These are phyloP conservation scores for Phyllopteryx taeniolatus DNA, from an alignment of 2,113 vertebrate genomes.

Conservation along the genomic window DNA sequence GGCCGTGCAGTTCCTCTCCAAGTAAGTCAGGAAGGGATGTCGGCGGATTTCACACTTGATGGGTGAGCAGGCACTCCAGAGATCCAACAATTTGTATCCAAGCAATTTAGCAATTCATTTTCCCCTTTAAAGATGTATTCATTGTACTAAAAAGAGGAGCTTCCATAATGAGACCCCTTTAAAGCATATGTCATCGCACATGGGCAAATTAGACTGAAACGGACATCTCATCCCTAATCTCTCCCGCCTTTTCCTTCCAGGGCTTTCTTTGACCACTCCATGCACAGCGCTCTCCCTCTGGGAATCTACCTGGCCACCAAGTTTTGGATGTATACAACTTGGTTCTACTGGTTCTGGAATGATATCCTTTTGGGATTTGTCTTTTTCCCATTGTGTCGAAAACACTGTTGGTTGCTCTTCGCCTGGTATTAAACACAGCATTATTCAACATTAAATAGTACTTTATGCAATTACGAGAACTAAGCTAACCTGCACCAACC, in stretches of 20 bases:
- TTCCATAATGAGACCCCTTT: too few relatives aligned
- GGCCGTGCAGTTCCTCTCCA: slow-evolving; percentile 94
- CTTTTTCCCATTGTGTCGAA: background rate
- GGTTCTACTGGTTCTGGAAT: slow-evolving; percentile 99
- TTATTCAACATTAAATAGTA: background rate
- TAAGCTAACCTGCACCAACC: background rate
- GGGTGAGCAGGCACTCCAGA: too few relatives aligned
- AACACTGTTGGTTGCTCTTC: too few relatives aligned
- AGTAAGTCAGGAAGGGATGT: slow-evolving; percentile 75
- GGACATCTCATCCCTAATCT: background rate
- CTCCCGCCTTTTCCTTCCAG: slow-evolving; percentile 55
- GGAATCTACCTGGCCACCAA: slow-evolving; percentile 99
- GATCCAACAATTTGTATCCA: too few relatives aligned
- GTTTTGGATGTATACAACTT: slow-evolving; percentile 99
- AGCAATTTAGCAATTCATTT: background rate
- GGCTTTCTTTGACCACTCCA: slow-evolving; percentile 99
- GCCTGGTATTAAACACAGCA: too few relatives aligned
- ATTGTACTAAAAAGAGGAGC: background rate
- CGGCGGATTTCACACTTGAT: background rate
- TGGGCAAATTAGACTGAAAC: too few relatives aligned
- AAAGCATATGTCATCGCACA: too few relatives aligned
- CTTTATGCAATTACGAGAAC: background rate
- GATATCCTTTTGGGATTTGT: slow-evolving; percentile 88
- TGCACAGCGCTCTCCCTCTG: slow-evolving; percentile 97
- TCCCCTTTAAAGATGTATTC: too few relatives aligned